Evolutionary conservation across 2,113 vertebrate genomes (phyloP).

Genomic region (Pteropus alecto): DNA sequence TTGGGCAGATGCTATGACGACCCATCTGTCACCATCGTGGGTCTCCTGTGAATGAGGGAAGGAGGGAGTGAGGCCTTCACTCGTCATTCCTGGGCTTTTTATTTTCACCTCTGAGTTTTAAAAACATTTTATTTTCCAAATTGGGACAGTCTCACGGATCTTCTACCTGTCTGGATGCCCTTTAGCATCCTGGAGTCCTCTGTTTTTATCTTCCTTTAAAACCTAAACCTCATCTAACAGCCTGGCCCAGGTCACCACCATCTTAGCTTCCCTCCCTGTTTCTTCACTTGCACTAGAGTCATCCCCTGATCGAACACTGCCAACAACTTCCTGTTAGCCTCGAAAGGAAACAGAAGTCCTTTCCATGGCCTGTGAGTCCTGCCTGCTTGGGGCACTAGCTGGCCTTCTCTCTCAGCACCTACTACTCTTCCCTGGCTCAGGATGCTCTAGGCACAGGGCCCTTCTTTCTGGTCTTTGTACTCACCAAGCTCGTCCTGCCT

Average conservation of each 20-base stretch:
- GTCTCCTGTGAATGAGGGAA: not conserved
- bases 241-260: not conserved
- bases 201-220: not conserved
- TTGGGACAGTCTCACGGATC: not conserved
- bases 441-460: not conserved
- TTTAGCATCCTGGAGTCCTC: not conserved
- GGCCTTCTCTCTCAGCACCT: not conserved
- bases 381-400: too few species aligned
- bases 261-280: not conserved
- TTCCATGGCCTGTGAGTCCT: not conserved
- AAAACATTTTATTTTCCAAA: not conserved
- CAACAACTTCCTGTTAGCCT: not conserved
- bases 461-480: not conserved
- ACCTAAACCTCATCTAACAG: not conserved
- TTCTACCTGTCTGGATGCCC: not conserved
- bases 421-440: not conserved
- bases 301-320: not conserved
- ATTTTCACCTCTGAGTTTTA: not conserved
- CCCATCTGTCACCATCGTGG: conserved; percentile 52
- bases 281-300: not conserved
- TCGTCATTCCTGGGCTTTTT: not conserved
- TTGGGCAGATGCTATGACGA: conserved; percentile 43
- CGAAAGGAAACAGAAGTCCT: not conserved
- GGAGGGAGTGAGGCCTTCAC: not conserved
- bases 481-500: not conserved